These are phyloP conservation scores for Dicrurus megarhynchus DNA, from an alignment of 2,113 vertebrate genomes.

Conservation along the genomic window DNA sequence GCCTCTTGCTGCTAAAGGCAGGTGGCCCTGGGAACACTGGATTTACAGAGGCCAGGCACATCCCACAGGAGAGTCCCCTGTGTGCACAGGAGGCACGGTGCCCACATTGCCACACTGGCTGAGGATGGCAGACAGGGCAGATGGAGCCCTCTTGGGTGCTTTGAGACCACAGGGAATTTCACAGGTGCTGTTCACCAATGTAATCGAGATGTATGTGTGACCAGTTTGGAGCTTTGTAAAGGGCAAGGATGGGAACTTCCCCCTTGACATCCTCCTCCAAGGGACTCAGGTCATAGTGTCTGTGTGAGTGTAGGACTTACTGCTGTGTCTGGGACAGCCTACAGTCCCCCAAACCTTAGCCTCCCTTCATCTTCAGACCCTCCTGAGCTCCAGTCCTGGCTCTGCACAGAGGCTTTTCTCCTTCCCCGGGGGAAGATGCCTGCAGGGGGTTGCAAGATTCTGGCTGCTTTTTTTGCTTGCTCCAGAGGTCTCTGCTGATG, in stretches of 20 bases:
- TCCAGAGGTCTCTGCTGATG: background rate
- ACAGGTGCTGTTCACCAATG: background rate
- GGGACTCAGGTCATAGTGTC: background rate
- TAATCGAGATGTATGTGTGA: background rate
- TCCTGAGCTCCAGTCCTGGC: background rate
- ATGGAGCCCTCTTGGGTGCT: background rate
- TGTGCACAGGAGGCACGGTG: background rate
- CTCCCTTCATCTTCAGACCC: rapidly evolving
- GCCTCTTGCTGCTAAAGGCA: background rate
- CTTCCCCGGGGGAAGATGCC: background rate
- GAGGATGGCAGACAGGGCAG: background rate
- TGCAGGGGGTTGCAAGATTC: background rate
- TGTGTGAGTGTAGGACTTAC: rapidly evolving
- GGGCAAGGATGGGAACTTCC: background rate
- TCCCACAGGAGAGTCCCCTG: background rate
- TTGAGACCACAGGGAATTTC: background rate
- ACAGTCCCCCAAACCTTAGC: background rate
- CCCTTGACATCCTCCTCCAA: background rate
- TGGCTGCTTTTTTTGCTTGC: background rate
- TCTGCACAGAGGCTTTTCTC: background rate
- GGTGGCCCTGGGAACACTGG: background rate
- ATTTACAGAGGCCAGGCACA: background rate
- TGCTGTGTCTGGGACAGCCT: background rate
- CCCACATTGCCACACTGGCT: background rate
- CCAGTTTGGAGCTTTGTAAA: background rate